Conservation (phyloP, 1,140 invertebrate species). For the Habropoda laboriosa region DNA sequence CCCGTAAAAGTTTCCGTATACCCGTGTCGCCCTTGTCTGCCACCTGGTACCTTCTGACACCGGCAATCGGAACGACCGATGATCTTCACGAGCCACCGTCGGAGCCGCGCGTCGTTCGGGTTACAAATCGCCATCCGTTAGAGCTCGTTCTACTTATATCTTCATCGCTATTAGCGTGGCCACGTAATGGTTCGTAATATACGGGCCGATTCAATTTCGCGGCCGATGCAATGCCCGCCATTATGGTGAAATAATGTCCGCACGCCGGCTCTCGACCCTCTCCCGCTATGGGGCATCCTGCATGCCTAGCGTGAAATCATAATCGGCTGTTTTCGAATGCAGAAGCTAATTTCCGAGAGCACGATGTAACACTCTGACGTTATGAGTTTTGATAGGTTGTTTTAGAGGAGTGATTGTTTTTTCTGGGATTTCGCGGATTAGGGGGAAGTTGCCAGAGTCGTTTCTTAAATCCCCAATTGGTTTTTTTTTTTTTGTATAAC, state of each 20-base stretch:
- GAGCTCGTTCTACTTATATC: conserved; percentile 14
- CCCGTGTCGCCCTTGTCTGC: background rate
- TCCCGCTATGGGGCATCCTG: background rate
- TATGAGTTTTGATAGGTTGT: too few species aligned
- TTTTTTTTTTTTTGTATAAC: too few species aligned
- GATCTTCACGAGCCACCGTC: conserved; percentile 26
- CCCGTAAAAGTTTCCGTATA: conserved; percentile 37
- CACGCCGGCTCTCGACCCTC: background rate
- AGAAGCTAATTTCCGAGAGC: too few species aligned
- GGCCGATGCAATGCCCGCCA: background rate
- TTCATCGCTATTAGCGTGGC: conserved; percentile 39
- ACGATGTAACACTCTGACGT: too few species aligned
- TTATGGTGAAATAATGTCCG: conserved; percentile 17
- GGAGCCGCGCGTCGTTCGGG: too few species aligned
- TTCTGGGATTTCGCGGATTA: background rate
- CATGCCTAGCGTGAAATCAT: background rate
- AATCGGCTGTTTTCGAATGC: background rate
- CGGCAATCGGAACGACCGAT: conserved; percentile 1
- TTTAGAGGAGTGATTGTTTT: too few species aligned
- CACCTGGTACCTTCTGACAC: conserved; percentile 13
- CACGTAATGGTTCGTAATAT: conserved; percentile 35
- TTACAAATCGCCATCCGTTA: conserved; percentile 22
- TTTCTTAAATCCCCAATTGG: too few species aligned
- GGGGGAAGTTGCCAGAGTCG: background rate
- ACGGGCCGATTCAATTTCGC: conserved; percentile 33